Evolutionary conservation across 2,888 invertebrate species (phyloP).

Genomic region (Calameuta idolon): DNA sequence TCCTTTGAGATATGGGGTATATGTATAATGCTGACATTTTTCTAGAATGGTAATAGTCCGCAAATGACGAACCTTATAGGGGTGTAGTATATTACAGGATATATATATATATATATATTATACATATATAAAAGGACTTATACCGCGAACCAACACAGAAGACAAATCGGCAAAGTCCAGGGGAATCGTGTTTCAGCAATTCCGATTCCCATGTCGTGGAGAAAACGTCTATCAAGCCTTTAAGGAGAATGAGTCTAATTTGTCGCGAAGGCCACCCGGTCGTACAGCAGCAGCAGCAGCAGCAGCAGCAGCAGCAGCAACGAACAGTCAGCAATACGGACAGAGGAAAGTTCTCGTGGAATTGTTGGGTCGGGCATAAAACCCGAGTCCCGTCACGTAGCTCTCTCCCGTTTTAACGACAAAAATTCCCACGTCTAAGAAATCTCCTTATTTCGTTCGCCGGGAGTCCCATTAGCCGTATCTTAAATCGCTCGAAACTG

Average conservation of each 20-base stretch:
- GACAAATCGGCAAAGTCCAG: too few relatives aligned
- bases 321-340: neutral
- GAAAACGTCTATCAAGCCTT: slow-evolving; percentile 28
- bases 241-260: slow-evolving; percentile 45
- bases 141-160: too few relatives aligned
- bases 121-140: too few relatives aligned
- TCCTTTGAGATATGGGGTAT: too few relatives aligned
- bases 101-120: too few relatives aligned
- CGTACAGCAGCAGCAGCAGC: neutral
- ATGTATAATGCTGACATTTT: too few relatives aligned
- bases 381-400: slow-evolving; percentile 1
- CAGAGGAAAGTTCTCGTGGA: too few relatives aligned
- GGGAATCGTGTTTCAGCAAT: neutral
- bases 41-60: too few relatives aligned
- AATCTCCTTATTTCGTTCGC: slow-evolving; percentile 5
- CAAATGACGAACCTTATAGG: too few relatives aligned
- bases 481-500: slow-evolving; percentile 7
- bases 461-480: neutral
- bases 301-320: neutral
- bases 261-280: slow-evolving; percentile 33
- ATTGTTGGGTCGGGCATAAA: too few relatives aligned
- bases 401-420: slow-evolving; percentile 23
- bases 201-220: slow-evolving; percentile 26
- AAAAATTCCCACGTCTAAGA: slow-evolving; percentile 32
- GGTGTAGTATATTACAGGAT: too few relatives aligned